Conservation (phyloP, 2,888 invertebrate species). For the Tromatobia lineatoria region DNA sequence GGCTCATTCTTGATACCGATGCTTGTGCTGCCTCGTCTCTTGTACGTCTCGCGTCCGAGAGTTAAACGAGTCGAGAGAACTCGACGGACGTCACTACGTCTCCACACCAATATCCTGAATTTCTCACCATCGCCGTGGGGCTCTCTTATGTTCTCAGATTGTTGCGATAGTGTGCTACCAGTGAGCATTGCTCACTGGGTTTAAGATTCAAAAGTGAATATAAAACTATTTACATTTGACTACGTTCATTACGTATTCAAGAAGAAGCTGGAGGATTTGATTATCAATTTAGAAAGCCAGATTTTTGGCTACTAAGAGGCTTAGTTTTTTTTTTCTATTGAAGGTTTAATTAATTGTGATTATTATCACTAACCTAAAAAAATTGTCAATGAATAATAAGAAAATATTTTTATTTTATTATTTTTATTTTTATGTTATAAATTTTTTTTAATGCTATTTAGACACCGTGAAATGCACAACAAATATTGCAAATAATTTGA, state of each 20-base stretch:
- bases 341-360: not conserved
- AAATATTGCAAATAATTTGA: too few species aligned
- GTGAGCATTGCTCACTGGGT: constrained; percentile 14
- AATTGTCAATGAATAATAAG: too few species aligned
- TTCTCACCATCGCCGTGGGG: constrained; percentile 19
- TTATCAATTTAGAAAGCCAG: not conserved
- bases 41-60: constrained; percentile 28
- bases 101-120: constrained; percentile 52
- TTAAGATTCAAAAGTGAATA: not conserved
- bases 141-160: constrained; percentile 49
- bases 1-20: constrained; percentile 47
- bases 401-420: too few species aligned
- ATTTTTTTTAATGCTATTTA: too few species aligned
- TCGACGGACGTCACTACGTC: constrained; percentile 52
- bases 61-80: constrained; percentile 30
- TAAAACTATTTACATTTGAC: not conserved
- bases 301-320: not conserved
- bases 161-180: constrained; percentile 45
- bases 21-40: constrained; percentile 10
- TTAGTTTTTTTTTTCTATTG: not conserved
- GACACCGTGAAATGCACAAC: too few species aligned
- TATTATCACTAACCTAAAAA: not conserved
- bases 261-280: not conserved
- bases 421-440: too few species aligned
- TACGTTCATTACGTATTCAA: constrained; percentile 7